phyloP scores from a whole-genome alignment of 2,888 invertebrate species.

The Tricholauxania praeusta region DNA sequence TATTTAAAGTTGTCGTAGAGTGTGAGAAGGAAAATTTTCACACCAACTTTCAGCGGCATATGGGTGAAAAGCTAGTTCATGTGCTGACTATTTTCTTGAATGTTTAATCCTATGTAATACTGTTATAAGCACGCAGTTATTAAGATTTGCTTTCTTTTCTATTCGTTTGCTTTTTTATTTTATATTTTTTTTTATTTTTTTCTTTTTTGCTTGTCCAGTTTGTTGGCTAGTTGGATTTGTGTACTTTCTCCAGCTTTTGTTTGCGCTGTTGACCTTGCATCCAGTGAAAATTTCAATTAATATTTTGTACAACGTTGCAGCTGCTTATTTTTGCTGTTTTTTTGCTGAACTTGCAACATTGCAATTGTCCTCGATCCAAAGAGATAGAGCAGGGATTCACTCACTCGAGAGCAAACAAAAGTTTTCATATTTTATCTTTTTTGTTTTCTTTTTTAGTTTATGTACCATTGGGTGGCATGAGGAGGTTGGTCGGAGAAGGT shows the following conservation, averaged over 20 bases:
- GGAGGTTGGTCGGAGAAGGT: too few relatives aligned
- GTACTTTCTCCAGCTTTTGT: neutral
- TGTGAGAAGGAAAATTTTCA: neutral
- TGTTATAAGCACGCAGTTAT: conserved; percentile 28
- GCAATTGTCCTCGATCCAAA: conserved; percentile 3
- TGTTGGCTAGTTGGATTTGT: too few relatives aligned
- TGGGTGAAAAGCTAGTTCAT: neutral
- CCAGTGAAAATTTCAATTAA: conserved; percentile 34
- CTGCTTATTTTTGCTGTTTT: neutral
- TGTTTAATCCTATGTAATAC: conserved; percentile 28
- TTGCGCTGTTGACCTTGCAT: conserved; percentile 31
- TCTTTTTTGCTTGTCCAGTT: too few relatives aligned
- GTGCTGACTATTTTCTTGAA: neutral
- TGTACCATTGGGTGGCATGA: too few relatives aligned
- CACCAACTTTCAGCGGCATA: neutral
- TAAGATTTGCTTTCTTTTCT: conserved; percentile 28
- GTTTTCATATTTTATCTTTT: neutral
- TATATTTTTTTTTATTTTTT: too few relatives aligned
- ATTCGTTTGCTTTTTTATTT: too few relatives aligned
- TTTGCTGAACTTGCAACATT: conserved; percentile 19
- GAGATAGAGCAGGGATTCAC: conserved; percentile 15
- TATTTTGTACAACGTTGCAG: neutral
- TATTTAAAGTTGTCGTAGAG: neutral
- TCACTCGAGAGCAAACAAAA: conserved; percentile 3
- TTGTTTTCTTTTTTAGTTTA: too few relatives aligned